phyloP scores from a whole-genome alignment of 2,888 invertebrate genomes.

The Lissonota sp. region DNA sequence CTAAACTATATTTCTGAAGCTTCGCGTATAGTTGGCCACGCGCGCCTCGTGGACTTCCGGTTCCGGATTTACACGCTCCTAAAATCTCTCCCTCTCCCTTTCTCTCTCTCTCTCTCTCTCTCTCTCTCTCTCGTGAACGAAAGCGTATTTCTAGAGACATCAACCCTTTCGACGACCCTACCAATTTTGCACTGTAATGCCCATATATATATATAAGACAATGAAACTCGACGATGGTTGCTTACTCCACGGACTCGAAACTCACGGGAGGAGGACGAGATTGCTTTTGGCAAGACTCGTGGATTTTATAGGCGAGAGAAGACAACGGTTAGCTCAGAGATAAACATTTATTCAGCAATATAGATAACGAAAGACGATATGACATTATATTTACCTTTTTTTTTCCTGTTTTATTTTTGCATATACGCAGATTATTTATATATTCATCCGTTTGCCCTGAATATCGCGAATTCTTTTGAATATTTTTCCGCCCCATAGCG shows the following conservation, averaged over 20 bases:
- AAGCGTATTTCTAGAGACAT: background rate
- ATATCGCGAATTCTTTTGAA: slow-evolving; percentile 50
- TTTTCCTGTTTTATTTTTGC: background rate
- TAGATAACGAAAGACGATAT: background rate
- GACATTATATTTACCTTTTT: background rate
- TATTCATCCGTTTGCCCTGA: slow-evolving; percentile 33
- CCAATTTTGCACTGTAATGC: slow-evolving; percentile 28
- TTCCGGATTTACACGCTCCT: slow-evolving; percentile 33
- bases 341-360: slow-evolving; percentile 22
- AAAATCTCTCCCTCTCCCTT: background rate
- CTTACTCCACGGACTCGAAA: slow-evolving; percentile 19
- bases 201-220: slow-evolving; percentile 17
- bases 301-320: slow-evolving; percentile 32
- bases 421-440: background rate
- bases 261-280: slow-evolving; percentile 2
- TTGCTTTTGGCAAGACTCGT: slow-evolving; percentile 21
- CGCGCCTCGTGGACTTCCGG: slow-evolving; percentile 31
- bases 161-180: background rate
- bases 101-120: background rate
- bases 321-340: slow-evolving; percentile 14
- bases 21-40: slow-evolving; percentile 12
- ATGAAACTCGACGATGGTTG: slow-evolving; percentile 24
- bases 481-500: slow-evolving; percentile 35
- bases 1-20: slow-evolving; percentile 21
- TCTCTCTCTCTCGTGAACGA: slow-evolving; percentile 16